Evolutionary conservation across 2,113 vertebrate genomes (phyloP), one percentile per base, ranked within the genome.

Genomic region (Python bivittatus): DNA sequence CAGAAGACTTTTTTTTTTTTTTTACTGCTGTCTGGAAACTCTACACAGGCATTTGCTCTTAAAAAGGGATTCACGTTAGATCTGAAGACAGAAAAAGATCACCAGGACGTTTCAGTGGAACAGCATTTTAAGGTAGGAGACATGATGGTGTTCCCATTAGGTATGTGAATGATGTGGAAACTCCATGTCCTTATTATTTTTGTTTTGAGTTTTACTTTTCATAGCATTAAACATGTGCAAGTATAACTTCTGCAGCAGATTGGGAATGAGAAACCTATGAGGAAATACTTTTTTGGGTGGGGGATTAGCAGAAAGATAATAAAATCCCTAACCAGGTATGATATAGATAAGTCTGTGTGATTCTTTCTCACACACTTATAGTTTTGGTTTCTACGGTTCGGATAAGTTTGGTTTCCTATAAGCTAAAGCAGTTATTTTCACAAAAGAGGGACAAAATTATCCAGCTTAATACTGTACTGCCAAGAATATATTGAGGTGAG

Each of bases 1-100:
- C 58, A 22, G 83, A 10, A 94, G 29, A 20, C 53, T 84, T 95
- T 79, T 48, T 48, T 54, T 95, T 84, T 95, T 79, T 48, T 48
- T 54, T 95, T 38, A 56, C 38, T 87, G 2, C 4, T 17, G 0
- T 15, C 60, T 93, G 91, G 84, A 89, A 94, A 95, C 60, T 0
- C 8, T 6, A 6, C 29, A 38, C 53, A 86, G 91, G 44, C 0
- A 0, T 85, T 96, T 25, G 79, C 53, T 44, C 79, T 93, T 42
- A 10, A 93, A 57, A 54, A 91, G 2, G 1, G 0, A 1, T 6
- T 15, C 58, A 79, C 0, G 23, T 48, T 90, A 60, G 86, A 64
- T 22, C n/a, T 0, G 86, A 90, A 92, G 61, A 48, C 17, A 9
- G 0, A 42, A 12, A 89, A 53, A 92, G 8, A 20, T 0, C 60